Percentiles rank a stretch among this genome's conserved stretches.
Conservation (phyloP, 64 coral and sea anemone genomes). For the Anthopleura sola region DNA sequence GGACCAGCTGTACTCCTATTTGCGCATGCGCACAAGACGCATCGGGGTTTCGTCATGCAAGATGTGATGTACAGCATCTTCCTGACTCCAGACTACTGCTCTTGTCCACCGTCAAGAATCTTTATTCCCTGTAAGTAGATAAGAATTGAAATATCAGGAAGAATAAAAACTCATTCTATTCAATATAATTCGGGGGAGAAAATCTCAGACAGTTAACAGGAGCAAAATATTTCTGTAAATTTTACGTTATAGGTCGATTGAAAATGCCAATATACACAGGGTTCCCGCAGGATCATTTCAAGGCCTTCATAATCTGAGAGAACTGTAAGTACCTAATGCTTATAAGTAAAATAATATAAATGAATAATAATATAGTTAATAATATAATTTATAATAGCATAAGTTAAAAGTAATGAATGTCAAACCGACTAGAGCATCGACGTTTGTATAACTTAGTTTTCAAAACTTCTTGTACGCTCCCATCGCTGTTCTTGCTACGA, state of each 20-base stretch:
- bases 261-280: not conserved
- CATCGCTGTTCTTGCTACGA: not conserved
- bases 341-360: too few species aligned
- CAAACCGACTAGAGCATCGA: too few species aligned
- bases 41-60: not conserved
- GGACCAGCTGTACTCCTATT: not conserved
- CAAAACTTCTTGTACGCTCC: too few species aligned
- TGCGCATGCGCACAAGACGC: constrained; percentile 8
- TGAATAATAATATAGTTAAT: too few species aligned
- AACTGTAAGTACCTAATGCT: not conserved
- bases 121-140: constrained; percentile 8
- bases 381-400: too few species aligned
- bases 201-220: too few species aligned
- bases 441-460: too few species aligned
- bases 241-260: not conserved
- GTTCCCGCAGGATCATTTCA: not conserved
- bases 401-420: too few species aligned
- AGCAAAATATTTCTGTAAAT: not conserved
- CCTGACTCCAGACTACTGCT: not conserved
- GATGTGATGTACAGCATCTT: not conserved
- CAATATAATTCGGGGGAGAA: not conserved
- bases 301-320: not conserved
- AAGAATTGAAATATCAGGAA: not conserved
- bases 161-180: not conserved
- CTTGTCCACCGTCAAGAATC: not conserved